Percentiles rank a stretch among this genome's conserved stretches.
Evolutionary conservation across 2,888 invertebrate genomes (phyloP).

Genomic region (Spatulosminthurus flaviceps): DNA sequence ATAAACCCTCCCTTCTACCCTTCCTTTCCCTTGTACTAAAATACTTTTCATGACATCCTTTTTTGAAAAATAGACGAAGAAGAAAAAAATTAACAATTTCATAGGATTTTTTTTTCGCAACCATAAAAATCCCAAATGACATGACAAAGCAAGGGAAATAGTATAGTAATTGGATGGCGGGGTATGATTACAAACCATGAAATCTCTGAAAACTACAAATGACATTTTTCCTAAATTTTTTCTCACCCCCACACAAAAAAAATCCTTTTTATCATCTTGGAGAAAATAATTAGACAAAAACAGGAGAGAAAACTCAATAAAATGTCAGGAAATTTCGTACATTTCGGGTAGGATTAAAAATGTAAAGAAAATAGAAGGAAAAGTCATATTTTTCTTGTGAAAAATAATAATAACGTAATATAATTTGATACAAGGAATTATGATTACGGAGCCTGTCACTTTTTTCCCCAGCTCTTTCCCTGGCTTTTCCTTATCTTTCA

Average conservation of each 20-base stretch:
- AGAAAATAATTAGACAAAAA: no score
- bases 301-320: no score
- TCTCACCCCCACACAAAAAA: no score
- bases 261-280: no score
- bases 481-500: neutral
- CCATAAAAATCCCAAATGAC: neutral
- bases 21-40: neutral
- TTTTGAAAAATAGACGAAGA: neutral
- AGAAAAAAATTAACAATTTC: neutral
- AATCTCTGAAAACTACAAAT: neutral
- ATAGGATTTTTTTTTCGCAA: neutral
- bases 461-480: neutral
- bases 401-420: no score
- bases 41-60: neutral
- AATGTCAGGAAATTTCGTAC: no score
- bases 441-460: neutral
- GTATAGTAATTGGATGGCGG: neutral
- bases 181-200: neutral
- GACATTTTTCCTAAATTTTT: no score
- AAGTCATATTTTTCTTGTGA: no score
- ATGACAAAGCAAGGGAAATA: neutral
- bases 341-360: no score
- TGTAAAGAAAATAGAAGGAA: no score
- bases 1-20: neutral
- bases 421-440: no score